A percentile compares a stretch with the other conserved stretches of the same genome.
These are phyloP conservation scores for Ictalurus furcatus DNA, from an alignment of 2,113 vertebrate species.

Conservation along the genomic window DNA sequence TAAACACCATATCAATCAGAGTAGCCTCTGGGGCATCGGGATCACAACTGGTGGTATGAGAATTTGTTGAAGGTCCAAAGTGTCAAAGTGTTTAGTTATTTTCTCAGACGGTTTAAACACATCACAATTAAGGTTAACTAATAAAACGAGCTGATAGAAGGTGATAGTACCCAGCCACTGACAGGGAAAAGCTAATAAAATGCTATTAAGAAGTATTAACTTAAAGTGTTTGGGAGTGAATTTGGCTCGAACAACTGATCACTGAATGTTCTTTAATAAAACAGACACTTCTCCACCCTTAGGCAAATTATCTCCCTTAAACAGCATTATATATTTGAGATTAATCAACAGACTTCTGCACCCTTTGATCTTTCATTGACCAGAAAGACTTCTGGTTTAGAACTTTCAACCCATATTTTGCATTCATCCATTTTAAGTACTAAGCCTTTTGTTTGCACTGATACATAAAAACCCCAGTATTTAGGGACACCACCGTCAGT, in stretches of 20 bases:
- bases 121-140: neutral
- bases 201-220: too few species aligned
- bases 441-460: neutral
- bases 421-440: neutral
- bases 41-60: neutral
- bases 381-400: neutral
- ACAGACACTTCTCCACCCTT: neutral
- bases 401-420: neutral
- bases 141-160: neutral
- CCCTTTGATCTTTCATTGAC: neutral
- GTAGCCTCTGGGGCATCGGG: neutral
- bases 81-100: neutral
- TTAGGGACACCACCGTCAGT: neutral
- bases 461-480: neutral
- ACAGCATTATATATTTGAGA: neutral
- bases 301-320: neutral
- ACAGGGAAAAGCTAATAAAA: neutral
- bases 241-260: too few species aligned
- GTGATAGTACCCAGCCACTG: neutral
- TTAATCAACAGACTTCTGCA: neutral
- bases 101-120: neutral
- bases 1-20: too few species aligned
- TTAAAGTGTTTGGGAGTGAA: too few species aligned
- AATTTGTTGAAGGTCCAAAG: too few species aligned
- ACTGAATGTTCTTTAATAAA: too few species aligned